These are phyloP conservation scores for Erythrolamprus reginae DNA, from an alignment of 2,113 vertebrate genomes.

Conservation along the genomic window DNA sequence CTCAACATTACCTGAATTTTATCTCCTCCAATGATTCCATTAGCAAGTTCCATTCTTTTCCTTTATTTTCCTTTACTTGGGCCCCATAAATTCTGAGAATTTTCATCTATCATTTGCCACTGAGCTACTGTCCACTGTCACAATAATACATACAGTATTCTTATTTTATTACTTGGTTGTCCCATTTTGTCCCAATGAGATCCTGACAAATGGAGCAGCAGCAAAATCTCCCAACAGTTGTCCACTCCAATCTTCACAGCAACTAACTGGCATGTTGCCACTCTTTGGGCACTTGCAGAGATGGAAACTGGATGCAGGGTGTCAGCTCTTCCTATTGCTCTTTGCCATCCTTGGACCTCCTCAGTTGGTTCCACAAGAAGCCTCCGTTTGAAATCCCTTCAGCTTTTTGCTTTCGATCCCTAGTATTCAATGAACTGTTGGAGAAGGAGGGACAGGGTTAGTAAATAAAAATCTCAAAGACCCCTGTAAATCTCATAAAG, in stretches of 20 bases:
- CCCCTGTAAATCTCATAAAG: background rate
- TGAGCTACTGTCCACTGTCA: background rate
- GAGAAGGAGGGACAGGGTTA: background rate
- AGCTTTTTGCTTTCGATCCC: background rate
- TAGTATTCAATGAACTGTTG: background rate
- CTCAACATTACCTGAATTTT: background rate
- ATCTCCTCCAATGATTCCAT: background rate
- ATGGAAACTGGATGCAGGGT: background rate
- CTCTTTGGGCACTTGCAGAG: background rate
- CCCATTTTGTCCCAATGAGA: background rate
- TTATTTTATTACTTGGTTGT: background rate
- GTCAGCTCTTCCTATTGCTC: background rate
- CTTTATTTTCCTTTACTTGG: background rate
- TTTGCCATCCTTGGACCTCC: background rate
- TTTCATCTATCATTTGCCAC: background rate
- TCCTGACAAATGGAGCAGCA: background rate
- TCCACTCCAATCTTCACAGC: background rate
- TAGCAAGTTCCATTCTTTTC: background rate
- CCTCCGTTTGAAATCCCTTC: background rate
- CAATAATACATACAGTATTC: background rate
- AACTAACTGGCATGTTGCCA: background rate
- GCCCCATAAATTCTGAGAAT: background rate
- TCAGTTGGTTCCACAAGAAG: background rate
- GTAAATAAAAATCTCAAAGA: background rate
- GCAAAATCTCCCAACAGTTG: background rate